Evolutionary conservation across 2,113 vertebrate species (phyloP).

Genomic region (Pseudonaja textilis): DNA sequence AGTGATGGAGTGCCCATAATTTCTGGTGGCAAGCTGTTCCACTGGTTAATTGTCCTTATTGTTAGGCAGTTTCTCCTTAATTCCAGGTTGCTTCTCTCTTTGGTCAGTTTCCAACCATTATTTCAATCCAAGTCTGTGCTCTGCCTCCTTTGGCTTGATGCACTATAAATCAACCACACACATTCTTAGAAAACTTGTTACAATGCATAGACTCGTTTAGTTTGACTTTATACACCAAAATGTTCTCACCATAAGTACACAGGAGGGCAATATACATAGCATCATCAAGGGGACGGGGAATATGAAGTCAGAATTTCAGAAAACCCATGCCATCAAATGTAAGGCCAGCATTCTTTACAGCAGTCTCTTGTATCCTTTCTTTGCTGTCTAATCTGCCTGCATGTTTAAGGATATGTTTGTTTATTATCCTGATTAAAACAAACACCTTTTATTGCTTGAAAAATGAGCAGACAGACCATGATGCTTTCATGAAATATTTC

Average conservation of each 20-base stretch:
- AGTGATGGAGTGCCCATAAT: no score
- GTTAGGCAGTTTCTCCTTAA: no score
- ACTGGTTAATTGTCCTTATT: no score
- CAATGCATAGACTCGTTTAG: neutral
- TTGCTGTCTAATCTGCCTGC: neutral
- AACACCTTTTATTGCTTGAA: neutral
- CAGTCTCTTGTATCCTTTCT: neutral
- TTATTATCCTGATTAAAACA: neutral
- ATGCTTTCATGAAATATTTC: neutral
- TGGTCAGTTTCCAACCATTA: no score
- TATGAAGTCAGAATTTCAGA: neutral
- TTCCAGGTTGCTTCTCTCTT: no score
- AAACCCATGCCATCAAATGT: neutral
- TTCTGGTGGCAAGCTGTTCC: no score
- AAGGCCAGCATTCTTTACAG: neutral
- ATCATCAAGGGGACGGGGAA: neutral
- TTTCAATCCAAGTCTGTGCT: neutral
- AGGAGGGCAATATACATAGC: neutral
- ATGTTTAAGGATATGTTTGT: neutral
- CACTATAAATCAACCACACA: neutral
- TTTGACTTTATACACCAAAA: neutral
- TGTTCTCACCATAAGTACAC: neutral
- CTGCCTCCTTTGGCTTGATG: neutral
- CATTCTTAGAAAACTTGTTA: neutral
- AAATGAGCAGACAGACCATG: neutral